Percentiles rank a stretch among this genome's conserved stretches.
Conservation (phyloP, 1,140 invertebrate species). For the Hycleus cichorii region DNA sequence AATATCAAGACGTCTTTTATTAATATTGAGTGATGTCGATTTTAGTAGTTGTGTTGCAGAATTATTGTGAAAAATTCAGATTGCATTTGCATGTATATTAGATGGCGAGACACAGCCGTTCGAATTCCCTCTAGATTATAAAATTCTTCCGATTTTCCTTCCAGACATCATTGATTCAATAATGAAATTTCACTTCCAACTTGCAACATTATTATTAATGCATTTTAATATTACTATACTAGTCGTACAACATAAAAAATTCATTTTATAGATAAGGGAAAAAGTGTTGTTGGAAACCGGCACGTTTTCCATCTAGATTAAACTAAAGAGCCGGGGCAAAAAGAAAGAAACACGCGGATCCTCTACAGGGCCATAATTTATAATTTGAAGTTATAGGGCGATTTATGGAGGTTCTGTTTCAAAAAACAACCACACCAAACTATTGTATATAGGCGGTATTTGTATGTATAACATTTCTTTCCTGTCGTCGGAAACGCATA, state of each 20-base stretch:
- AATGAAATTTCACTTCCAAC: not conserved
- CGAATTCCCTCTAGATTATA: conserved; percentile 6
- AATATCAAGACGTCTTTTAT: no score
- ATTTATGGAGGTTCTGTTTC: not conserved
- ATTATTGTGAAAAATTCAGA: not conserved
- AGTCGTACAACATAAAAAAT: not conserved
- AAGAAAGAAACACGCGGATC: not conserved
- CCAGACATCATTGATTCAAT: not conserved
- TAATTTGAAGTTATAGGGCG: not conserved
- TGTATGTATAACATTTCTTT: conserved; percentile 10
- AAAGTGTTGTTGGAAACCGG: no score
- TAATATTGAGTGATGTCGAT: no score
- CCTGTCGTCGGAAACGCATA: conserved; percentile 11
- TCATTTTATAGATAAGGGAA: no score
- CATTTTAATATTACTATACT: conserved; percentile 2
- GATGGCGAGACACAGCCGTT: conserved; percentile 6
- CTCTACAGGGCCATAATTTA: conserved; percentile 4
- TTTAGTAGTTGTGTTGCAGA: no score
- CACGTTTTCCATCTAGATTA: conserved; percentile 6
- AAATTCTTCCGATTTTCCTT: conserved; percentile 8
- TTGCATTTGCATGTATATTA: conserved; percentile 21
- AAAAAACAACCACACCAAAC: not conserved
- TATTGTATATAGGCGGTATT: no score
- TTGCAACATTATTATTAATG: not conserved
- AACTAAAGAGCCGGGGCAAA: not conserved